phyloP scores from a whole-genome alignment of 2,888 invertebrate genomes.

The Troides oblongomaculatus region DNA sequence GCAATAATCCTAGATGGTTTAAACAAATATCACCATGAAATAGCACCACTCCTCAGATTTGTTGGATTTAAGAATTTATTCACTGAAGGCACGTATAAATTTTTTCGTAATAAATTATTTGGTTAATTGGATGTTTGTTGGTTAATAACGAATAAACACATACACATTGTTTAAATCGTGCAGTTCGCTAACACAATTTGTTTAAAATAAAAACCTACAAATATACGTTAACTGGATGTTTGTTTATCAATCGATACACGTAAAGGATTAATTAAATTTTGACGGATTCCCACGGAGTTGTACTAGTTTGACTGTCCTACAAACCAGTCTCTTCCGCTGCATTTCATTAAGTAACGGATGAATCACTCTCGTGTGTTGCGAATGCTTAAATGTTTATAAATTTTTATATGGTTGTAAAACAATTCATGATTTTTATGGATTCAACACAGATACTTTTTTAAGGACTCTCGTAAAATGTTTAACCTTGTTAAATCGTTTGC shows the following conservation, averaged over 20 bases:
- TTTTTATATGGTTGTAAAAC: conserved; percentile 9
- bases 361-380: conserved; percentile 26
- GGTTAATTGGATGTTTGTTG: background rate
- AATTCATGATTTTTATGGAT: background rate
- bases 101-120: background rate
- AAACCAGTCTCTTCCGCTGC: conserved; percentile 20
- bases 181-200: background rate
- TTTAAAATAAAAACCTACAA: background rate
- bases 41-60: background rate
- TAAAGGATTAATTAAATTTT: conserved; percentile 24
- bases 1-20: background rate
- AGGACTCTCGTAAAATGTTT: no score
- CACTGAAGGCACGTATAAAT: background rate
- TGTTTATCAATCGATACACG: conserved; percentile 1
- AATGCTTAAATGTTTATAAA: conserved; percentile 27
- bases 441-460: background rate
- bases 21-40: background rate
- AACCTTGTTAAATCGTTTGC: no score
- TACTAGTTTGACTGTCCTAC: conserved; percentile 13
- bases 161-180: background rate
- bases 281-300: conserved; percentile 26
- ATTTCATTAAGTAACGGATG: conserved; percentile 20
- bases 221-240: background rate
- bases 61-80: background rate
- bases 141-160: background rate